A percentile compares a stretch with the other conserved stretches of the same genome.
Conservation (phyloP, 2,888 invertebrate species). For the Meiosimyza platycephala region DNA sequence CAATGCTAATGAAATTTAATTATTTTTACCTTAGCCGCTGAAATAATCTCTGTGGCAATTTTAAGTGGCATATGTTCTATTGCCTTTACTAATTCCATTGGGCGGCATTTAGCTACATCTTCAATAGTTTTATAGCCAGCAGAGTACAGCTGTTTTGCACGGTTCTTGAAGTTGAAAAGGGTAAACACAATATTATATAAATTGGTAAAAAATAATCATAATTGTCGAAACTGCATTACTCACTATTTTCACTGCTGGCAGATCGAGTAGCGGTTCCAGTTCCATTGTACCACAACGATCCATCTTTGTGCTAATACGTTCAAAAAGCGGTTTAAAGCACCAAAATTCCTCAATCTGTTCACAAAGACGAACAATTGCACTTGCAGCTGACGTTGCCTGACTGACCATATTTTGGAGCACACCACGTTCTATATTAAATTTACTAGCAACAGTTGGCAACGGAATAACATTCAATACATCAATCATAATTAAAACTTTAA, state of each 20-base stretch:
- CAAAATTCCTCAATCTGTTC: constrained; percentile 84
- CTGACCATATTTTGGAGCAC: constrained; percentile 81
- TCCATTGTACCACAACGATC: constrained; percentile 86
- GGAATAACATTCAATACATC: constrained; percentile 80
- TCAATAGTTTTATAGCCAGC: constrained; percentile 85
- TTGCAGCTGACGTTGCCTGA: constrained; percentile 78
- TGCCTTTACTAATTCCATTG: constrained; percentile 71
- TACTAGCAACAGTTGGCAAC: constrained; percentile 76
- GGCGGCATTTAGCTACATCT: constrained; percentile 79
- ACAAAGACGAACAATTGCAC: constrained; percentile 83
- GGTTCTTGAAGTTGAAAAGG: constrained; percentile 66
- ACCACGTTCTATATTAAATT: constrained; percentile 81
- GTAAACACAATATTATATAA: constrained; percentile 37
- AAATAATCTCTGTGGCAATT: constrained; percentile 83
- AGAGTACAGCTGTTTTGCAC: constrained; percentile 85
- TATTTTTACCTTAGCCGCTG: constrained; percentile 78
- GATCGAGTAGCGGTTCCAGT: constrained; percentile 83
- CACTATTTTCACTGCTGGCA: constrained; percentile 89
- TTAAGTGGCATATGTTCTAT: constrained; percentile 80
- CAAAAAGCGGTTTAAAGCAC: constrained; percentile 82
- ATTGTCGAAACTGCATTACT: constrained; percentile 37
- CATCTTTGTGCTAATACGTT: constrained; percentile 78
- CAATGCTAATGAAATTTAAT: not conserved
- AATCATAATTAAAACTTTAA: constrained; percentile 85
- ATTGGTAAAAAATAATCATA: not conserved